phyloP scores from a whole-genome alignment of 2,888 invertebrate genomes.

The Oligia fasciuncula region DNA sequence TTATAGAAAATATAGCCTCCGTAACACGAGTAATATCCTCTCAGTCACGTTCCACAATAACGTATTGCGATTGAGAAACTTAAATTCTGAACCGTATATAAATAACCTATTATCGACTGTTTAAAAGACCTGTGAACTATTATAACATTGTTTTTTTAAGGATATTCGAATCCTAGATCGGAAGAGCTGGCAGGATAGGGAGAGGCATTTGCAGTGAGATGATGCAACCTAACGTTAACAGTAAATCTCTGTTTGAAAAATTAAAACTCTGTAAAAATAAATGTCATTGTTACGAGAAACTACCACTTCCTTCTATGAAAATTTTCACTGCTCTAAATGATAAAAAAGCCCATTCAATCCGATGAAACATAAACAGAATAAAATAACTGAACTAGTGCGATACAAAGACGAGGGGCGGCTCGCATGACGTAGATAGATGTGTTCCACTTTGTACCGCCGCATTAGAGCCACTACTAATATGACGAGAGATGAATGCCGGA shows the following conservation, averaged over 20 bases:
- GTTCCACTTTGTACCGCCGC: constrained; percentile 78
- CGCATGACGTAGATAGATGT: constrained; percentile 75
- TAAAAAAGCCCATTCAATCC: neutral
- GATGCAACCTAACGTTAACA: neutral
- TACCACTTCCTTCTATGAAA: too few relatives aligned
- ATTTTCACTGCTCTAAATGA: neutral
- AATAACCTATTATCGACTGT: constrained; percentile 49
- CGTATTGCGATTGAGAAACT: constrained; percentile 47
- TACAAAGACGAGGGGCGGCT: constrained; percentile 57
- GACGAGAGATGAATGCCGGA: constrained; percentile 83
- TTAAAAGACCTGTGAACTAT: constrained; percentile 7
- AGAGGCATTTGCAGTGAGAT: neutral
- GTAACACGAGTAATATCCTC: constrained; percentile 47
- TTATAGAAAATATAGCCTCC: constrained; percentile 25
- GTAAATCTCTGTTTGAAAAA: neutral
- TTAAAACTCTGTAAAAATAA: neutral
- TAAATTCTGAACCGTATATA: constrained; percentile 48
- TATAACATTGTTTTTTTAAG: neutral
- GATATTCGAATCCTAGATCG: neutral
- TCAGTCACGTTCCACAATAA: constrained; percentile 54
- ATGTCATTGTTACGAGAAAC: neutral
- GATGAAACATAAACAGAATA: constrained; percentile 17
- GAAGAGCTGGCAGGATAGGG: too few relatives aligned
- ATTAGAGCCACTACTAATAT: constrained; percentile 83
- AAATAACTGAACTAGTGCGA: constrained; percentile 15